Evolutionary conservation across 2,113 vertebrate species (phyloP), one percentile per base, ranked within the genome.

Genomic region (Petrocephalus microphthalmus): DNA sequence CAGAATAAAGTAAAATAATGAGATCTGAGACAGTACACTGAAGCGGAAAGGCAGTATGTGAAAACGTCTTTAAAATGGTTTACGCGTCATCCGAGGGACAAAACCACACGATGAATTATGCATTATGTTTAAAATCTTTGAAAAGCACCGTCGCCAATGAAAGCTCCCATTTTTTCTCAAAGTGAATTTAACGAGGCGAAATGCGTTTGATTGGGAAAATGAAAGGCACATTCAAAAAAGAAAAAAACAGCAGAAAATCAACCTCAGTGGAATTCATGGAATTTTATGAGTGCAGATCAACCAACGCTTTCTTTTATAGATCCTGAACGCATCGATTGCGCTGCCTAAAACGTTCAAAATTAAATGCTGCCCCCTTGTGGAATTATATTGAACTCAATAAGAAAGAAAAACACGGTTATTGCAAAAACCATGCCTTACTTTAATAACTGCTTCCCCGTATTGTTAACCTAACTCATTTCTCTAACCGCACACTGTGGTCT

Each of bases 351-450:
- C 8, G 15, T 78, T 78, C 29, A 42, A 78, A 78, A 78, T 42
- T 33, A 78, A 78, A 78, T 78, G 71, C 33, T 78, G 71, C 71
- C 71, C 71, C 71, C 71, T 19, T 78, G 71, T 78, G 71, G 71
- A 78, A 42, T 42, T 78, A 37, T 78, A 78, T 78, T 78, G 71
- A 78, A 29, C 10, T 67, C 25, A 67, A 78, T 42, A 42, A 4
- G 29, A n/a, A 74, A 17, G 33, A 78, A 37, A 7, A n/a, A 15
- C 15, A 29, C 2, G 60, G 25, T 67, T 64, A 64, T 64, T 29
- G 11, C 11, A 15, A 53, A 64, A 64, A 64, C 57, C 22, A 64
- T 64, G n/a, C 10, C n/a, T 67, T 67, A 64, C 25, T 64, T 64
- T 64, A 64, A 2, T 3, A 25, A 64, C 60, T 64, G n/a, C 60